These are phyloP conservation scores for Tineola bisselliella DNA, from an alignment of 2,888 invertebrate species.

Conservation along the genomic window DNA sequence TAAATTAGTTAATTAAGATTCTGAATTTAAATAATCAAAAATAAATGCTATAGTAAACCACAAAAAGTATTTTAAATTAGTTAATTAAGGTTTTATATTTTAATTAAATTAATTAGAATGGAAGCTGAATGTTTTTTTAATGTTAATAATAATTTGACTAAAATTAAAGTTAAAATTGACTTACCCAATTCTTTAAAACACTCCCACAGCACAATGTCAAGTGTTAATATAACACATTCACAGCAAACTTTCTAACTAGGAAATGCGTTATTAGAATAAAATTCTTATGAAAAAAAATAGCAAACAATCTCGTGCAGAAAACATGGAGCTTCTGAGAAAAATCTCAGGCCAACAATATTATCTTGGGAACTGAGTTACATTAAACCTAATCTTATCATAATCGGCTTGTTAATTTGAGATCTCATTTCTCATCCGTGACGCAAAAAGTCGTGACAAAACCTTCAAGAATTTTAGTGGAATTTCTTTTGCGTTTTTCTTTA, in stretches of 20 bases:
- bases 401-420: background rate
- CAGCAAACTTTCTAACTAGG: background rate
- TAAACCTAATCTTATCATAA: constrained; percentile 3
- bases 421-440: constrained; percentile 12
- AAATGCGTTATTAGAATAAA: background rate
- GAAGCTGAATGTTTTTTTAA: no score
- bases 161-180: background rate
- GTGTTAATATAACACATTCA: background rate
- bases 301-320: background rate
- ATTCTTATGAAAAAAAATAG: background rate
- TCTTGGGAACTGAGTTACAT: constrained; percentile 7
- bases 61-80: no score
- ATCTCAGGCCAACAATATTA: background rate
- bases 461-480: background rate
- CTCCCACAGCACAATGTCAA: background rate
- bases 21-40: no score
- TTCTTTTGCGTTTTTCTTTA: background rate
- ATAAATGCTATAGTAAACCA: no score
- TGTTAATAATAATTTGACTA: no score
- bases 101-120: no score
- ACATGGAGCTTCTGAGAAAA: background rate
- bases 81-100: no score
- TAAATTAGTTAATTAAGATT: no score
- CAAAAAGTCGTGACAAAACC: constrained; percentile 5
- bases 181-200: background rate